These are phyloP conservation scores for Dascillus cervinus DNA, from an alignment of 2,888 invertebrate species.

Conservation along the genomic window DNA sequence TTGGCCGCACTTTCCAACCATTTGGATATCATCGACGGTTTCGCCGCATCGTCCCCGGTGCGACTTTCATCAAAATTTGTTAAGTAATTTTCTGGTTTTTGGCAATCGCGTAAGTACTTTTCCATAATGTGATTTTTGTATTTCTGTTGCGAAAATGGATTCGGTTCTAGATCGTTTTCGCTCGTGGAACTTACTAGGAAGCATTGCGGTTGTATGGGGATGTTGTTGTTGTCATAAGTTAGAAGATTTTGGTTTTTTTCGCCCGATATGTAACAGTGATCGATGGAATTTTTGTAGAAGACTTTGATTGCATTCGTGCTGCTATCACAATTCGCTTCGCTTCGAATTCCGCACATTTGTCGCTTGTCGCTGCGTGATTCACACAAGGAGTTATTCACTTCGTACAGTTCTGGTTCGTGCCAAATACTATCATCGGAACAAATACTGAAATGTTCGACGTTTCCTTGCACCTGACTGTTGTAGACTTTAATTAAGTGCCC, in stretches of 20 bases:
- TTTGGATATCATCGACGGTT: conserved; percentile 58
- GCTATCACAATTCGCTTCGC: neutral
- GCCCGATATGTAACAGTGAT: conserved; percentile 33
- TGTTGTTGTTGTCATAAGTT: conserved; percentile 23
- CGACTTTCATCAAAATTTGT: conserved; percentile 12
- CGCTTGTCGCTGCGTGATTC: too few species aligned
- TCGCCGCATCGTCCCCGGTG: conserved; percentile 23
- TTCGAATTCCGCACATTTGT: too few species aligned
- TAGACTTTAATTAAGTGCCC: conserved; percentile 64
- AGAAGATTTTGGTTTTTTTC: conserved; percentile 12
- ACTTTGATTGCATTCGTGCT: neutral
- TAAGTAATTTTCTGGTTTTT: conserved; percentile 25
- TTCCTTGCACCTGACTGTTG: conserved; percentile 67
- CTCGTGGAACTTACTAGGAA: conserved; percentile 41
- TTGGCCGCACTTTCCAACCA: conserved; percentile 71
- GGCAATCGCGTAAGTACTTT: conserved; percentile 48
- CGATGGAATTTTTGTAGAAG: conserved; percentile 17
- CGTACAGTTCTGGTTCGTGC: conserved; percentile 51
- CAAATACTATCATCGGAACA: conserved; percentile 73
- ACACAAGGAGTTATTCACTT: conserved; percentile 1
- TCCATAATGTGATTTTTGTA: conserved; percentile 55
- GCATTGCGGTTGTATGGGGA: conserved; percentile 29
- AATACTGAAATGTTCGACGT: conserved; percentile 73
- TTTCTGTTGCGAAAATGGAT: conserved; percentile 37
- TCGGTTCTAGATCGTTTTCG: conserved; percentile 30